Evolutionary conservation across 1,140 invertebrate genomes (phyloP).

Genomic region (Drosophila lowei): DNA sequence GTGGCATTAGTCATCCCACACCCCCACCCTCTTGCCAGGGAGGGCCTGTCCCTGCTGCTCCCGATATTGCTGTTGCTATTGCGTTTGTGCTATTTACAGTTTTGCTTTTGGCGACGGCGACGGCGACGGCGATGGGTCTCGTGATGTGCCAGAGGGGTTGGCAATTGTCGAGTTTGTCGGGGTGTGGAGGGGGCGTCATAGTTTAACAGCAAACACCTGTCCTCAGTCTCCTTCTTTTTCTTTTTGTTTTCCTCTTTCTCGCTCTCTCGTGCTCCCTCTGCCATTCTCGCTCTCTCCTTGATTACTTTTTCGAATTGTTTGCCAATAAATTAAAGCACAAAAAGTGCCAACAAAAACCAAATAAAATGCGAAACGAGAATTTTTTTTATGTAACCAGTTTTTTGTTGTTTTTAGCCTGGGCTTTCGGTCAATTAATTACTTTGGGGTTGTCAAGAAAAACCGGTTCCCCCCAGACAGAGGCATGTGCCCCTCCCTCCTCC

Average conservation of each 20-base stretch:
- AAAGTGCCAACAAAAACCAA: not conserved
- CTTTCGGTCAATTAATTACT: slow-evolving; percentile 42
- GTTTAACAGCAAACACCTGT: slow-evolving; percentile 66
- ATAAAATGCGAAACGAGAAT: slow-evolving; percentile 28
- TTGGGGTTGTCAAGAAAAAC: slow-evolving; percentile 26
- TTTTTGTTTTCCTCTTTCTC: no score
- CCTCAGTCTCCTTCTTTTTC: slow-evolving; percentile 13
- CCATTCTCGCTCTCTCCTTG: not conserved
- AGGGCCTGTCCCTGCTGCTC: not conserved
- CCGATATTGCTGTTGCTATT: not conserved
- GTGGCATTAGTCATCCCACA: not conserved
- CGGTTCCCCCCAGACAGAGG: slow-evolving; percentile 26
- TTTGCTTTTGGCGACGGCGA: slow-evolving; percentile 33
- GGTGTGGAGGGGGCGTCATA: slow-evolving; percentile 31
- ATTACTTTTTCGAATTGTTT: slow-evolving; percentile 33
- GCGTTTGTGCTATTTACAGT: slow-evolving; percentile 39
- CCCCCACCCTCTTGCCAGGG: not conserved
- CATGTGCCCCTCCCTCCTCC: not conserved
- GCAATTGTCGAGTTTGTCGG: not conserved
- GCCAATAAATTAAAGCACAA: slow-evolving; percentile 19
- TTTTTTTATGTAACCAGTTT: slow-evolving; percentile 73
- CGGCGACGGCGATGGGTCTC: slow-evolving; percentile 25
- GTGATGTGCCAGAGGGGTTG: slow-evolving; percentile 26
- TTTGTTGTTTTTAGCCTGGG: slow-evolving; percentile 22
- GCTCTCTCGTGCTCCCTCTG: no score